Conservation (phyloP, 2,797 vertebrate species). For the Poecile montanus region DNA sequence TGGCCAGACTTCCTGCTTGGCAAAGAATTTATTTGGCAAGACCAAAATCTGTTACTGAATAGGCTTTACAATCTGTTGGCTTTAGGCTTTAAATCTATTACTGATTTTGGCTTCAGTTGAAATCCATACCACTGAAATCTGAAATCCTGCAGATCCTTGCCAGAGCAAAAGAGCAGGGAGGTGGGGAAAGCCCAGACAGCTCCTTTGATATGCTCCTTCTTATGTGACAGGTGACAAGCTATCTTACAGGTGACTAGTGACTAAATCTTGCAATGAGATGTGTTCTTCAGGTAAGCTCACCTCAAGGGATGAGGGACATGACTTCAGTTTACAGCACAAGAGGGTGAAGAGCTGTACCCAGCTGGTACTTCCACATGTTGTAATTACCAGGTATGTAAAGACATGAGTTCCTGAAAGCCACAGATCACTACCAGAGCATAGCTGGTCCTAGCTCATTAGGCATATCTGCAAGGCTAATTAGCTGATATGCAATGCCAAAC, state of each 20-base stretch:
- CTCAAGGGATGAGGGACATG: background rate
- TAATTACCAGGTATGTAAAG: background rate
- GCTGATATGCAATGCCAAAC: background rate
- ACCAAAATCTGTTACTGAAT: background rate
- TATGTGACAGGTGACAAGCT: background rate
- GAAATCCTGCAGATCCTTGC: background rate
- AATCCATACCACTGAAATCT: background rate
- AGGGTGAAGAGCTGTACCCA: background rate
- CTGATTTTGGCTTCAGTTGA: background rate
- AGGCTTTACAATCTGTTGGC: background rate
- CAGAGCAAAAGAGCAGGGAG: background rate
- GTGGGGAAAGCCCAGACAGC: background rate
- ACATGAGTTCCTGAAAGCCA: background rate
- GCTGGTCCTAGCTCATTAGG: background rate
- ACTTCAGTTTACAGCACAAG: background rate
- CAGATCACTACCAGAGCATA: background rate
- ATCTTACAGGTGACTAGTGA: background rate
- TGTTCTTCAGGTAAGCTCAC: background rate
- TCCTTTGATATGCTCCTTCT: background rate
- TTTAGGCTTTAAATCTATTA: background rate
- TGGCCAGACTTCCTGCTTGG: background rate
- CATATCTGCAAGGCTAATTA: conserved; percentile 37
- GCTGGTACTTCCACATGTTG: background rate
- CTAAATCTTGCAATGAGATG: background rate
- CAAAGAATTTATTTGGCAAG: background rate